phyloP scores from a whole-genome alignment of 1,140 invertebrate species.

The Triops longicaudatus region DNA sequence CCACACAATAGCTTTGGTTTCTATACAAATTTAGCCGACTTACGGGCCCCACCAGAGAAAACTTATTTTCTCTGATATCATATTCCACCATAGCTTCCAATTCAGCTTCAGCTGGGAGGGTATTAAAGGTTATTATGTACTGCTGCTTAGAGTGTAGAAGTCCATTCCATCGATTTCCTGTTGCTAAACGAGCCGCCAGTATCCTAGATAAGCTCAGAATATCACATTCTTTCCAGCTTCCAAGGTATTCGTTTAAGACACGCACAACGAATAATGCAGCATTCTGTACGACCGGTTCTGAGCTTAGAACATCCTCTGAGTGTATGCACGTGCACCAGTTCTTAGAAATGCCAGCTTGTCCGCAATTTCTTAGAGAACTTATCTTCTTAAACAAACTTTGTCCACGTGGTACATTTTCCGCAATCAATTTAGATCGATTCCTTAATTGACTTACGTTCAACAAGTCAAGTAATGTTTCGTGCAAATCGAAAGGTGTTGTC shows the following conservation, averaged over 20 bases:
- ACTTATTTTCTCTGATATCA: not conserved
- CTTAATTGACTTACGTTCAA: not conserved
- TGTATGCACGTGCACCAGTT: not conserved
- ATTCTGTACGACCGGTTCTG: not conserved
- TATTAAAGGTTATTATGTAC: not conserved
- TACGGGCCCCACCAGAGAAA: not conserved
- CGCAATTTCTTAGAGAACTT: not conserved
- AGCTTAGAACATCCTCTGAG: not conserved
- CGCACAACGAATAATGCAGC: not conserved
- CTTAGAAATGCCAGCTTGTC: not conserved
- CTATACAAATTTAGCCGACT: not conserved
- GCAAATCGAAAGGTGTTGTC: conserved; percentile 17
- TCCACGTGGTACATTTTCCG: not conserved
- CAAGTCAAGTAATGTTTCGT: conserved; percentile 3
- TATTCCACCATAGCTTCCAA: not conserved
- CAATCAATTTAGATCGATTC: not conserved
- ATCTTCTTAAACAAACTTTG: not conserved
- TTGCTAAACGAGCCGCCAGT: not conserved
- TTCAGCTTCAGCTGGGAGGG: not conserved
- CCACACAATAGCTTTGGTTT: not conserved
- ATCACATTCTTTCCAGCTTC: not conserved
- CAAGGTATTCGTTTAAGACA: not conserved
- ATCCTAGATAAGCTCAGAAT: not conserved
- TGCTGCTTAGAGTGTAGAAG: not conserved
- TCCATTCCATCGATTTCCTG: not conserved